Percentiles rank a stretch among this genome's conserved stretches.
phyloP scores from a whole-genome alignment of 2,797 vertebrate species.

The Acridotheres tristis region DNA sequence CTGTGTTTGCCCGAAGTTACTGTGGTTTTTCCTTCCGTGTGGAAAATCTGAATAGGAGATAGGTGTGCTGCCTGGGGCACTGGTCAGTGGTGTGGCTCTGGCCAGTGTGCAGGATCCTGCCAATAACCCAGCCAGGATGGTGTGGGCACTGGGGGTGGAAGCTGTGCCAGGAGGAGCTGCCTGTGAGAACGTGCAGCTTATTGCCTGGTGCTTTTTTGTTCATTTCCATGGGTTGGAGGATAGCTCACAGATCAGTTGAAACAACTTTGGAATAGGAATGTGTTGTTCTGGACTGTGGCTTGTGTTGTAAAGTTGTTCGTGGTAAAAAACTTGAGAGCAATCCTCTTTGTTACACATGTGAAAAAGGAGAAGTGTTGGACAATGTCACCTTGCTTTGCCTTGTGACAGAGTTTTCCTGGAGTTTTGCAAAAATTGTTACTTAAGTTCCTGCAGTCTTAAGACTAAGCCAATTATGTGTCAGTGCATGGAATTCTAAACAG shows the following conservation, averaged over 20 bases:
- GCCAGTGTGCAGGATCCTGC: background rate
- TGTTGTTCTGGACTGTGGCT: background rate
- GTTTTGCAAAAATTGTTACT: background rate
- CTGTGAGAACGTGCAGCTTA: background rate
- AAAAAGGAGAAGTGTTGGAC: background rate
- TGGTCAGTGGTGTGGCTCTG: fast-evolving
- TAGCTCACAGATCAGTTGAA: background rate
- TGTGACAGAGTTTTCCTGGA: background rate
- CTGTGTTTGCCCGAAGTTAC: background rate
- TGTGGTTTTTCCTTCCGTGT: background rate
- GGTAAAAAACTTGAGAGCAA: background rate
- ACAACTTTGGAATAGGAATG: background rate
- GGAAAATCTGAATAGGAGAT: fast-evolving
- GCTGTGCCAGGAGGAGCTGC: background rate
- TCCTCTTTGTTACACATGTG: background rate
- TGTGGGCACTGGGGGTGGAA: background rate
- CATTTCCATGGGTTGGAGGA: background rate
- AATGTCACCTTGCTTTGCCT: background rate
- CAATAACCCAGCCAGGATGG: fast-evolving
- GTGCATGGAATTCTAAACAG: background rate
- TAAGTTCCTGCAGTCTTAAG: background rate
- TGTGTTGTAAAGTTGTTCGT: background rate
- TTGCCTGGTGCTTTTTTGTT: background rate
- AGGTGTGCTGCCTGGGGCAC: background rate
- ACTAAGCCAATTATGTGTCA: background rate